Evolutionary conservation across 2,113 vertebrate species (phyloP).

Genomic region (Cnemophilus loriae): DNA sequence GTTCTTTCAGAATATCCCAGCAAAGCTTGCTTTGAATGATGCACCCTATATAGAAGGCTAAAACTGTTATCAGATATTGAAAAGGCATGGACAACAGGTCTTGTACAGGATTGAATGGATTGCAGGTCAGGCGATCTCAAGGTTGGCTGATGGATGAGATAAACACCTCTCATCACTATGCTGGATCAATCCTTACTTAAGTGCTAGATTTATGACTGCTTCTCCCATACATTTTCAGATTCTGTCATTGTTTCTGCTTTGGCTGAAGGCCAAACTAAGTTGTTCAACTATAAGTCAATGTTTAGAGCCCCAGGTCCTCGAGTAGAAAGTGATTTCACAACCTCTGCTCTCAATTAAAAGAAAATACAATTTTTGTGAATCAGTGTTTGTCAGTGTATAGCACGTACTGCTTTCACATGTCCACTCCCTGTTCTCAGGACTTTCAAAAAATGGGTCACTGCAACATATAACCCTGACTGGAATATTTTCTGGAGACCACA

Average conservation of each 20-base stretch:
- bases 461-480: neutral
- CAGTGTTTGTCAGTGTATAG: neutral
- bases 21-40: neutral
- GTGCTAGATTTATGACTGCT: constrained; percentile 26
- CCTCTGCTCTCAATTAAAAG: neutral
- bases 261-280: neutral
- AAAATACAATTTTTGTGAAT: neutral
- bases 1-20: neutral
- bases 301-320: neutral
- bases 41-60: neutral
- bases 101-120: neutral
- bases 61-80: neutral
- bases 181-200: constrained; percentile 26
- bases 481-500: neutral
- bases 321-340: neutral
- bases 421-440: neutral
- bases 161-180: constrained; percentile 6
- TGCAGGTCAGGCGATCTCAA: neutral
- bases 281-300: constrained; percentile 6
- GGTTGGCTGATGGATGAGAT: neutral
- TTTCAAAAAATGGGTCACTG: neutral
- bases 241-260: neutral
- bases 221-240: neutral
- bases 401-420: neutral
- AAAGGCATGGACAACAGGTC: neutral